Conservation (phyloP, 2,113 vertebrate species). For the Oriolus oriolus region DNA sequence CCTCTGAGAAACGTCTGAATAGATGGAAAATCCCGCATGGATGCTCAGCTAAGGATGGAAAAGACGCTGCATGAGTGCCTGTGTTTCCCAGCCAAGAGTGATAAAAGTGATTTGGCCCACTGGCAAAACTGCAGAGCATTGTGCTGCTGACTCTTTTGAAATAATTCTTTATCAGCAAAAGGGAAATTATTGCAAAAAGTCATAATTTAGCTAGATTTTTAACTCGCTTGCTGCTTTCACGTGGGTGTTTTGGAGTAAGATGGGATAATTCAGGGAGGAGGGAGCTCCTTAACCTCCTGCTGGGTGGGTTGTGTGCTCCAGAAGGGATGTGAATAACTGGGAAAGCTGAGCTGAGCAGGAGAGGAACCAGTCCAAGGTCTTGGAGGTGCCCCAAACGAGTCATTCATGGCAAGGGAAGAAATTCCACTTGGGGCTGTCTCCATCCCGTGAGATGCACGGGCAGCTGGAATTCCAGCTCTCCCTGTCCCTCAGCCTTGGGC, state of each 20-base stretch:
- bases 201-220: background rate
- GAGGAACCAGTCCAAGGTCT: background rate
- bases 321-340: background rate
- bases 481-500: background rate
- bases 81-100: background rate
- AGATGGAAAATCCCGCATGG: background rate
- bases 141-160: constrained; percentile 6
- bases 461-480: background rate
- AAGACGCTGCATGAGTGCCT: background rate
- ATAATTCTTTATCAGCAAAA: constrained; percentile 8
- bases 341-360: background rate
- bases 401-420: background rate
- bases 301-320: background rate
- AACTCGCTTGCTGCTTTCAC: background rate
- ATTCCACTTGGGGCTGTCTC: background rate
- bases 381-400: background rate
- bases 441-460: background rate
- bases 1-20: background rate
- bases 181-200: background rate
- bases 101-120: background rate
- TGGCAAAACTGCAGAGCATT: background rate
- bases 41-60: background rate
- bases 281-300: background rate
- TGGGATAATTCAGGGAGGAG: background rate
- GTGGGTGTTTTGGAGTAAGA: background rate